Base-by-base conservation (phyloP, 1,140 invertebrate species). In the Planococcus citri region DNA sequence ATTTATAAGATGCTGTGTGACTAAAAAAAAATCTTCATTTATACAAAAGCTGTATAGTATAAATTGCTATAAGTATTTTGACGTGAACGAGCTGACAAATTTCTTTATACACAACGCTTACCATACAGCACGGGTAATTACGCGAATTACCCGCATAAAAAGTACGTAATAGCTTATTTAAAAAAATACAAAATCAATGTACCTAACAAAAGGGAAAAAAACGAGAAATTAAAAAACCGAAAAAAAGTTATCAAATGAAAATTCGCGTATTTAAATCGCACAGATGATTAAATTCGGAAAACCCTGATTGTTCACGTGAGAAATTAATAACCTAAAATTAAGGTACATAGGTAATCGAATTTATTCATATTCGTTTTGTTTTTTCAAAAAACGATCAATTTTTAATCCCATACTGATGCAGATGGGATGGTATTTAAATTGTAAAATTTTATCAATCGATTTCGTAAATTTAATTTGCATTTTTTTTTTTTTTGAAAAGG, bases 161-260 rank as follows among this genome's bases (percentile, higher is more conserved):
- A n/a, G n/a, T 33, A 12, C 29, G 29, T n/a, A n/a, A n/a, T n/a
- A n/a, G 29, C 29, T 33, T 51, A n/a, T 51, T 51, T 51, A 51
- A 51, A 51, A 51, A 51, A 51, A 51, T 51, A 51, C 41, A 51
- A 51, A 51, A 51, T 51, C 17, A 51, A 51, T 51, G 4, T 9
- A 4, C 12, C 17, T 9, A 51, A 6, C 6, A 20, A 51, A 20
- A 51, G 3, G 17, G 17, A 51, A 51, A 51, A n/a, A 20, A 51
- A 51, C 41, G 17, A 51, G n/a, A 51, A 51, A n/a, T n/a, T n/a
- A n/a, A n/a, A n/a, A n/a, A n/a, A n/a, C n/a, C n/a, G n/a, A 51
- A 51, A 17, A 51, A 51, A 51, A n/a, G n/a, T 51, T 51, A 51
- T 51, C 41, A 51, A 51, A 51, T 51, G 41, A 51, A 51, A 51